A percentile compares a stretch with the other conserved stretches of the same genome.
Evolutionary conservation across 2,888 invertebrate species (phyloP).

Genomic region (Bruchidius siliquastri): DNA sequence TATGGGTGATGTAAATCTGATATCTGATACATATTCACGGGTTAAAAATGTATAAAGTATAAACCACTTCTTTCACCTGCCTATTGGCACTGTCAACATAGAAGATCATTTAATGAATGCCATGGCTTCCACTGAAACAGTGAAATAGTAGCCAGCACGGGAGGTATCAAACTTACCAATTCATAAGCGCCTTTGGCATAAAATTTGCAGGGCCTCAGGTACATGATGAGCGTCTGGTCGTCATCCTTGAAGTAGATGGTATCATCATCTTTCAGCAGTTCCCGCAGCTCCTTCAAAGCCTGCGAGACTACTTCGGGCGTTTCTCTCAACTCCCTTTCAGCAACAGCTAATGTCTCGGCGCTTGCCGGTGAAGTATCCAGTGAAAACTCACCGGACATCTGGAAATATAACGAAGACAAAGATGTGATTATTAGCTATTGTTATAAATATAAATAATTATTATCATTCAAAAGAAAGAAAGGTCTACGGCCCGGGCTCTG

Average conservation of each 20-base stretch:
- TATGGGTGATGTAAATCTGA: no score
- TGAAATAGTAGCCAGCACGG: no score
- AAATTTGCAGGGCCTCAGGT: conserved; percentile 77
- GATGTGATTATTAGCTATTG: no score
- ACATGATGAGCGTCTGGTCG: conserved; percentile 71
- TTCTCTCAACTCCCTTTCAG: conserved; percentile 64
- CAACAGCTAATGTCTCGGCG: conserved; percentile 56
- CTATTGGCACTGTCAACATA: no score
- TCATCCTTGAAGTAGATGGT: conserved; percentile 64
- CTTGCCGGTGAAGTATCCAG: conserved; percentile 57
- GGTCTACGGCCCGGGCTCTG: no score
- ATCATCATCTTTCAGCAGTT: conserved; percentile 60
- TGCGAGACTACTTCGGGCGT: conserved; percentile 63
- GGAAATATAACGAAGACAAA: background rate
- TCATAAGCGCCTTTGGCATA: conserved; percentile 76
- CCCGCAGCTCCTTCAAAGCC: conserved; percentile 57
- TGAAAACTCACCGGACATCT: conserved; percentile 51
- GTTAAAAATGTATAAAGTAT: no score
- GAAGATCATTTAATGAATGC: no score
- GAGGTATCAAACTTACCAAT: conserved; percentile 55
- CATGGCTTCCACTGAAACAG: no score
- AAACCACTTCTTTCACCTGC: no score
- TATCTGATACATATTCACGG: no score
- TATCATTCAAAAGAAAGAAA: no score
- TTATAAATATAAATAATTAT: no score